Evolutionary conservation across 2,797 vertebrate genomes (phyloP), one percentile per base, ranked within the genome.

Genomic region (Sebastes cheni): DNA sequence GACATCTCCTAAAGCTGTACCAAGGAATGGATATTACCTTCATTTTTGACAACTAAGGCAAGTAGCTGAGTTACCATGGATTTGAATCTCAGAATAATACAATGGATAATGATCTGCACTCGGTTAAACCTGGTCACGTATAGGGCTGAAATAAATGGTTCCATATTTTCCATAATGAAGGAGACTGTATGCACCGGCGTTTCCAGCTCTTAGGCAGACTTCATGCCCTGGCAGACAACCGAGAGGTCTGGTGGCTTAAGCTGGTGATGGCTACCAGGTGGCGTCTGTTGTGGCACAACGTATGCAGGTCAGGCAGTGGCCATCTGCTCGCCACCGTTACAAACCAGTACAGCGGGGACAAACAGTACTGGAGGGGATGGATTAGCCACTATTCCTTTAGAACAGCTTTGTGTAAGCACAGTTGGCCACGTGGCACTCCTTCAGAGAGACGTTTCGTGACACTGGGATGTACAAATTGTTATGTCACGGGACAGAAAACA

Each of bases 221-320:
- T 86, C 59, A 81, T 82, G 82, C 68, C 83, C 77, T 89, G 87
- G 90, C 91, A 88, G 80, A 61, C 69, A 79, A 69, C 86, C 86
- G 87, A 70, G 82, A 77, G 66, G 83, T 88, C 89, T 85, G 75
- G 52, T 87, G 86, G 79, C 80, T 88, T 80, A 85, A 81, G 77
- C 78, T 52, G 34, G 87, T 83, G 88, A 91, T 91, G 77, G 83
- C 87, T 92, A 84, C 86, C 94, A 95, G 89, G 91, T 94, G 94
- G 85, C 6, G 77, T 88, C 73, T 78, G 84, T 86, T 90, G 88
- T 85, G 25, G 2, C 60, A 16, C 42, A 18, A 29, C 29, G 66
- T 80, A 90, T 58, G 56, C 34, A 22, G 75, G 76, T 86, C 86
- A 91, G 83, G 84, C 86, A 60, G 62, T 39, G 64, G 52, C 79